Evolutionary conservation across 2,113 vertebrate species (phyloP), one percentile per base, ranked within the genome.

Genomic region (Phylloscopus trochilus): DNA sequence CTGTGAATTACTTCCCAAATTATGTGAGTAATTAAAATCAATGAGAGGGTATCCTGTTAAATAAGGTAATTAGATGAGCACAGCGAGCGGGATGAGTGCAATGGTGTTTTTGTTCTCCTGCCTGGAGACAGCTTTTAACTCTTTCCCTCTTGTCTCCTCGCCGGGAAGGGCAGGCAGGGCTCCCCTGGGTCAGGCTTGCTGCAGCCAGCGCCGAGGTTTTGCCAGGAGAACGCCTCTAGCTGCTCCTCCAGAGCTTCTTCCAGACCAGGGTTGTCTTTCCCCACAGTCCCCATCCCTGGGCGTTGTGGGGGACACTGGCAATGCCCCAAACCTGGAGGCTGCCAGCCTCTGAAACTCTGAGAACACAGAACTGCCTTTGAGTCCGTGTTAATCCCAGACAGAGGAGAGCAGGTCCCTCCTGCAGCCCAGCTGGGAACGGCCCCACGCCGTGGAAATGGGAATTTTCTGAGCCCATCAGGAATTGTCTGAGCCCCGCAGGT

Each of bases 1-100:
- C 92, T 56, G 72, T 10, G 91, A 95, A 95, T 96, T 91, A 53
- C 88, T 89, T 95, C 90, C 95, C 91, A 87, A 96, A 95, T 95
- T 76, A 95, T 83, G 81, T 68, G 72, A 89, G 95, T 95, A 97
- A 95, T 96, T 97, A 97, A 96, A 96, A 95, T 90, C 94, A 95
- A 87, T 92, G 93, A 89, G 94, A 95, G 95, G 83, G 85, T 93
- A 92, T 92, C 95, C 88, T 93, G 95, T 97, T 95, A 96, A 96
- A 93, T 83, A 95, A 89, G 15, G 27, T 91, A 89, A 93, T 96
- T 78, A 96, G 95, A 83, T 88, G 95, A 96, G 84, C 79, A 2
- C 22, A 87, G 93, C 35, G 2, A 39, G 37, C 37, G 12, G 53
- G 79, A 92, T 30, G 83, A 92, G 88, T 4, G 87, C 78, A 60